phyloP scores from a whole-genome alignment of 1,140 invertebrate genomes.

The Rhopalosiphum maidis region DNA sequence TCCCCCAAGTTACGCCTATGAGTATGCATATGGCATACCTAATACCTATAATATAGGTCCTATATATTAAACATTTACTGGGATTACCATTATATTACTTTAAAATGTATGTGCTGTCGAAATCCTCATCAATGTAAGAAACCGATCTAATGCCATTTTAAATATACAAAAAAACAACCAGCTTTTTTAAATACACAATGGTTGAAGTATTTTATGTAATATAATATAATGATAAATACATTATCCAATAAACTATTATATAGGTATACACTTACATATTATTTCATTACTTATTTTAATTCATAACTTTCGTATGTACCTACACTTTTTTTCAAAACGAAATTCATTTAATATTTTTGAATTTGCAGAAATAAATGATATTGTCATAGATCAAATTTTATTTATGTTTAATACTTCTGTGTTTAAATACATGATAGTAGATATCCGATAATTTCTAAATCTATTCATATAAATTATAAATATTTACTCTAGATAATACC shows the following conservation, averaged over 20 bases:
- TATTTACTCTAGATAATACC: background rate
- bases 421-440: background rate
- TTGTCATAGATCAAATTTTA: background rate
- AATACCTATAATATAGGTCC: too few relatives aligned
- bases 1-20: too few relatives aligned
- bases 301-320: background rate
- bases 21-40: too few relatives aligned
- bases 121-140: background rate
- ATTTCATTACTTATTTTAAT: background rate
- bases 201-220: background rate
- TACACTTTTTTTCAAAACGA: background rate
- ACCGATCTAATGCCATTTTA: background rate
- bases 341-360: background rate
- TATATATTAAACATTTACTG: background rate
- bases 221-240: background rate
- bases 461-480: background rate
- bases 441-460: background rate
- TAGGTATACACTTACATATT: background rate
- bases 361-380: too few relatives aligned
- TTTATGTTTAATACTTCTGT: background rate
- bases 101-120: background rate
- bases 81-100: background rate
- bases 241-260: background rate
- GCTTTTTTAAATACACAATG: background rate
- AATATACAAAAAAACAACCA: background rate